Conservation (phyloP, 2,113 vertebrate species). For the Cyprinus carpio region DNA sequence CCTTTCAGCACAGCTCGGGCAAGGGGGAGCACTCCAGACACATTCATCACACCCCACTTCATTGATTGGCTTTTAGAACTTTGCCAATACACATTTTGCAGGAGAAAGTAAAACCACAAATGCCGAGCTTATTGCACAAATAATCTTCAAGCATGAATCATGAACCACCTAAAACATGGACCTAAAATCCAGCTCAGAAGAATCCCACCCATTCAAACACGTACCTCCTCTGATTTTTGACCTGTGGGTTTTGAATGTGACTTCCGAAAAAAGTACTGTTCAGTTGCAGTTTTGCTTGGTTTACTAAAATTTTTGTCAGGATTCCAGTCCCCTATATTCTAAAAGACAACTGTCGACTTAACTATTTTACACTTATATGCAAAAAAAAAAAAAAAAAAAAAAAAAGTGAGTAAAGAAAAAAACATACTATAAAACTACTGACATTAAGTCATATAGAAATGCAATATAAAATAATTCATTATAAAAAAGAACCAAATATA, state of each 20-base stretch:
- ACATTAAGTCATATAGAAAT: too few relatives aligned
- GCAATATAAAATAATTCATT: too few relatives aligned
- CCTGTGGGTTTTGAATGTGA: neutral
- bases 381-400: too few relatives aligned
- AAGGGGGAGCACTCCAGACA: constrained; percentile 9
- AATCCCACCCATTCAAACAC: neutral
- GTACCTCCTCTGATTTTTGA: neutral
- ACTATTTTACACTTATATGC: too few relatives aligned
- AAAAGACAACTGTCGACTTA: too few relatives aligned
- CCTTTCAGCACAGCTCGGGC: neutral
- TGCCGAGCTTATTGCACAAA: neutral
- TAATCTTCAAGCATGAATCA: neutral
- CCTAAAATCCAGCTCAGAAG: neutral
- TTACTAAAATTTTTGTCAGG: neutral
- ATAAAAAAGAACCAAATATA: too few relatives aligned
- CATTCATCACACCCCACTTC: constrained; percentile 33
- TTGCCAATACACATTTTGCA: constrained; percentile 3
- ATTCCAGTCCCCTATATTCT: too few relatives aligned
- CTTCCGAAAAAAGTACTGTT: neutral
- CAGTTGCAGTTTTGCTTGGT: neutral
- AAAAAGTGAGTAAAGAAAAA: too few relatives aligned
- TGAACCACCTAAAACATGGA: neutral
- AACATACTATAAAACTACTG: too few relatives aligned
- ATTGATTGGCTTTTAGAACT: constrained; percentile 20
- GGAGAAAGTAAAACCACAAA: neutral